Conservation (phyloP, 2,888 invertebrate species). For the Crepidodera aurea region DNA sequence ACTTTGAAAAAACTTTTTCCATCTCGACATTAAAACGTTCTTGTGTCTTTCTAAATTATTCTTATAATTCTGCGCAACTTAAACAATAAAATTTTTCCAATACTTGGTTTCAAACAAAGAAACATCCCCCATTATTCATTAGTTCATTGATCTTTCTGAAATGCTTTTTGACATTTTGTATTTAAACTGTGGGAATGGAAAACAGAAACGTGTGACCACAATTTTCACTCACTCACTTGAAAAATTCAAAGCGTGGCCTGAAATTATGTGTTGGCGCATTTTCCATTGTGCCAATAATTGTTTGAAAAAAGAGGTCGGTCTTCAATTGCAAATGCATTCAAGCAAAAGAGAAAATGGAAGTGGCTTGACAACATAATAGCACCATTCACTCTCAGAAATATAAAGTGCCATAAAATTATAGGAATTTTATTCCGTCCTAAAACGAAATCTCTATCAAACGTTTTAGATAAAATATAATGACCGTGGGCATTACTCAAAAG, state of each 20-base stretch:
- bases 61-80: no score
- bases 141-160: not conserved
- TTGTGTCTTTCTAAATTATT: no score
- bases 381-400: slow-evolving; percentile 56
- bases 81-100: no score
- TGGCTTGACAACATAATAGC: slow-evolving; percentile 57
- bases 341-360: slow-evolving; percentile 50
- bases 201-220: slow-evolving; percentile 15
- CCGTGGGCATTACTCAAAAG: slow-evolving; percentile 48
- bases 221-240: slow-evolving; percentile 15
- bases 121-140: not conserved
- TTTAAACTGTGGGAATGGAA: slow-evolving; percentile 9
- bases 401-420: slow-evolving; percentile 60
- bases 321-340: slow-evolving; percentile 40
- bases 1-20: no score
- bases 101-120: no score
- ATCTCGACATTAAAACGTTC: no score
- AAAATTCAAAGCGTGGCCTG: slow-evolving; percentile 9
- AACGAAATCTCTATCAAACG: slow-evolving; percentile 54
- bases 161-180: not conserved
- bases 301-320: slow-evolving; percentile 36
- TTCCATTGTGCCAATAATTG: slow-evolving; percentile 33
- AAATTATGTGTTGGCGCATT: slow-evolving; percentile 32
- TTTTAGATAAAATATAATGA: slow-evolving; percentile 56
- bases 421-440: slow-evolving; percentile 58